Percentiles rank a stretch among this genome's conserved stretches.
phyloP scores from a whole-genome alignment of 2,888 invertebrate species.

The Dicranocentrus wangi region DNA sequence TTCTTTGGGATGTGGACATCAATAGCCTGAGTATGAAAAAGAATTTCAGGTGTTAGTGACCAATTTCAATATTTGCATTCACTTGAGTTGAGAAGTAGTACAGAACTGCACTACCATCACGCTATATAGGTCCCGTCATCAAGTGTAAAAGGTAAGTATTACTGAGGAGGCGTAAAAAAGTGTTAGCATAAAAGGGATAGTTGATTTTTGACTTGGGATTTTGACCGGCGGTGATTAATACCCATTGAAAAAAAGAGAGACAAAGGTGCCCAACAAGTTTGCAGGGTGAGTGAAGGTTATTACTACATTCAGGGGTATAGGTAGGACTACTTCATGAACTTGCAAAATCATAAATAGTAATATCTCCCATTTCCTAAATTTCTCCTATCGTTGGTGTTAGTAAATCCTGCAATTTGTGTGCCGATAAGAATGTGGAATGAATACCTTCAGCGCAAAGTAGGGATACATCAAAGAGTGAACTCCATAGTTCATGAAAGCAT shows the following conservation, averaged over 20 bases:
- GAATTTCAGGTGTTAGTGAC: not conserved
- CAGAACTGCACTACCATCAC: too few species aligned
- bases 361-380: not conserved
- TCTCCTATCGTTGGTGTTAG: too few species aligned
- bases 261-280: too few species aligned
- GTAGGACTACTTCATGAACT: not conserved
- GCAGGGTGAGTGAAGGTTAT: not conserved
- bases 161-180: too few species aligned
- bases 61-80: not conserved
- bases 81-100: too few species aligned
- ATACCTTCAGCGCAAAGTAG: slow-evolving; percentile 84
- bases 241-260: too few species aligned
- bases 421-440: not conserved
- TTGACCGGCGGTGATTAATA: too few species aligned
- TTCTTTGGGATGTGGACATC: slow-evolving; percentile 87
- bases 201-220: too few species aligned
- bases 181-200: too few species aligned
- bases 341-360: not conserved
- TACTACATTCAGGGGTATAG: too few species aligned
- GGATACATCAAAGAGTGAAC: slow-evolving; percentile 88
- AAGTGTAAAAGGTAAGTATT: too few species aligned
- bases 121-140: too few species aligned
- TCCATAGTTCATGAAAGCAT: slow-evolving; percentile 94
- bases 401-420: not conserved
- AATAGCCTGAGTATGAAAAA: slow-evolving; percentile 79